These are phyloP conservation scores for Pangasius djambal DNA, from an alignment of 2,797 vertebrate genomes.

Conservation along the genomic window DNA sequence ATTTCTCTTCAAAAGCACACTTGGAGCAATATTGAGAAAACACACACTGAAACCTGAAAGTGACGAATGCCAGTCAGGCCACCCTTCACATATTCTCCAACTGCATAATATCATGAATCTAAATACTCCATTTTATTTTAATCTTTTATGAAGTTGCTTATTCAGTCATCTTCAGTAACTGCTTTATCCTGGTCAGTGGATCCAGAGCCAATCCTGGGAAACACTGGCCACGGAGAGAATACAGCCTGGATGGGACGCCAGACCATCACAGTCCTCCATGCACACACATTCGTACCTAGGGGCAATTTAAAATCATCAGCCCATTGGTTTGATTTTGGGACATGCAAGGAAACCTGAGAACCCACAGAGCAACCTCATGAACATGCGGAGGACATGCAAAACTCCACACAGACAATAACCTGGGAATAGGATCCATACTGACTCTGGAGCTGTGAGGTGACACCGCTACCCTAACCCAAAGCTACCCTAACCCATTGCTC, in stretches of 20 bases:
- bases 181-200: neutral
- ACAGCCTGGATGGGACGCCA: neutral
- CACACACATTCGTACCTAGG: neutral
- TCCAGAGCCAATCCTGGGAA: neutral
- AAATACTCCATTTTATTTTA: neutral
- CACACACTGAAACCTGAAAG: neutral
- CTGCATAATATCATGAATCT: neutral
- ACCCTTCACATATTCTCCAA: neutral
- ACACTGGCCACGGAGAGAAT: neutral
- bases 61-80: neutral
- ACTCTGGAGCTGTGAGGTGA: neutral
- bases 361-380: neutral
- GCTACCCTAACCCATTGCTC: neutral
- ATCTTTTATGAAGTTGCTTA: neutral
- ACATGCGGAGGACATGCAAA: neutral
- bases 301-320: neutral
- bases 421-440: neutral
- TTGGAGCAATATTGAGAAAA: neutral
- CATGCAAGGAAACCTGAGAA: neutral
- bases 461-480: too few relatives aligned
- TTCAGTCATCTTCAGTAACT: neutral
- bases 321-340: neutral
- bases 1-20: conserved; percentile 25
- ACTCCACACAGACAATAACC: neutral
- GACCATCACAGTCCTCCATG: neutral